Conservation (phyloP, 2,113 vertebrate genomes). For the Aramus guarauna region DNA sequence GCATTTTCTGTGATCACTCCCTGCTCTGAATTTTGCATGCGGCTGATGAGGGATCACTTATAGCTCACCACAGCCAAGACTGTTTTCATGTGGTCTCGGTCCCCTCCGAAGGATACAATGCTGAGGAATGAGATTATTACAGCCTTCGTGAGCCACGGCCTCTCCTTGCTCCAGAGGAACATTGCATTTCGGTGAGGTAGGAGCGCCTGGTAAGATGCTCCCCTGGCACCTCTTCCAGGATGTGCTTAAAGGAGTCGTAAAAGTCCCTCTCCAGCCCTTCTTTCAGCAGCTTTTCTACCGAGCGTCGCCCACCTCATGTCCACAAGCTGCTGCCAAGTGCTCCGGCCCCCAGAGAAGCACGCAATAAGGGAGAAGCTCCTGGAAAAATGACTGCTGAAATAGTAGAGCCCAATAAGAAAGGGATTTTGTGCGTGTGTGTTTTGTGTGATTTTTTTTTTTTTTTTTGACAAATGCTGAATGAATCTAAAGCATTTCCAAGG, state of each 20-base stretch:
- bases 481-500: not conserved
- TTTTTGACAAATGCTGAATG: not conserved
- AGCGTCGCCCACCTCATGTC: not conserved
- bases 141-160: not conserved
- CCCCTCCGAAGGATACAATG: not conserved
- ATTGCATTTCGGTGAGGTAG: not conserved
- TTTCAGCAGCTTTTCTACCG: not conserved
- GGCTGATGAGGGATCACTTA: not conserved
- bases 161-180: not conserved
- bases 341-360: not conserved
- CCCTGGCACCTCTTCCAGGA: not conserved
- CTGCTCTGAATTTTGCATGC: not conserved
- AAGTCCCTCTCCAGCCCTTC: not conserved
- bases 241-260: not conserved
- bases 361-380: not conserved
- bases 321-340: not conserved
- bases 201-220: not conserved
- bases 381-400: not conserved
- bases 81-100: not conserved
- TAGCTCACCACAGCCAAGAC: not conserved
- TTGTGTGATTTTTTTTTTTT: not conserved
- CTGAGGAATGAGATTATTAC: not conserved
- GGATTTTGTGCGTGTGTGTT: not conserved
- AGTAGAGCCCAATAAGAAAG: not conserved
- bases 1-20: not conserved